Conservation (phyloP, 2,797 vertebrate species). For the Bradypus variegatus region DNA sequence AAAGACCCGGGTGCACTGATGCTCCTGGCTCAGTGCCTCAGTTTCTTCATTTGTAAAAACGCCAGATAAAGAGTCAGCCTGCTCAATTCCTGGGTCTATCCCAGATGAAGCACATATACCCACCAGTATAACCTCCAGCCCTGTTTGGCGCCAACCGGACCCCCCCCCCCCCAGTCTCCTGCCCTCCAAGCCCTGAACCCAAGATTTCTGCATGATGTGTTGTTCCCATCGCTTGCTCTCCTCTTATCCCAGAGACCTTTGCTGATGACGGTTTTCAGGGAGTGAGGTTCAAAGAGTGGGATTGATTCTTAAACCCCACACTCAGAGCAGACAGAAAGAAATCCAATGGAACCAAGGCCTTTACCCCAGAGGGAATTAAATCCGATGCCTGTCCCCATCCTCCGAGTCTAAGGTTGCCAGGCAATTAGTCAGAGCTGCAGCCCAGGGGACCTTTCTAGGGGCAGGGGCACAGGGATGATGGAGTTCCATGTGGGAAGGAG, state of each 20-base stretch:
- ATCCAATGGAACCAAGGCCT: not conserved
- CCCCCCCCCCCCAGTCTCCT: not conserved
- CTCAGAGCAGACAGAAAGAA: not conserved
- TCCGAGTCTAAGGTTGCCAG: not conserved
- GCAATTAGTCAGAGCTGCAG: not conserved
- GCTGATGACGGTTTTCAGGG: not conserved
- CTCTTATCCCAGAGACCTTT: not conserved
- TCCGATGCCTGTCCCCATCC: not conserved
- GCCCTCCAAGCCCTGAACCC: not conserved
- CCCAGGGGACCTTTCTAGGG: not conserved
- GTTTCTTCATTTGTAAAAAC: not conserved
- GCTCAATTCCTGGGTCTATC: not conserved
- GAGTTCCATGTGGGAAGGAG: not conserved
- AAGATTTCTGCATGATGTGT: too few relatives aligned
- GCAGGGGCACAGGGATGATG: not conserved
- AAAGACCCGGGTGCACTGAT: too few relatives aligned
- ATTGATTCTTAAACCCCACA: not conserved
- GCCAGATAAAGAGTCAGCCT: not conserved
- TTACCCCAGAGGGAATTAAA: not conserved
- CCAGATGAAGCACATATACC: too few relatives aligned
- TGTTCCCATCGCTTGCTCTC: not conserved
- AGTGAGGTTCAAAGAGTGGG: not conserved
- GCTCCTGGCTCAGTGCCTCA: not conserved
- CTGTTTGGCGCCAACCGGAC: not conserved
- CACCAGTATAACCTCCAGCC: not conserved